phyloP scores from a whole-genome alignment of 2,797 vertebrate genomes.

The Gallinago stenura region DNA sequence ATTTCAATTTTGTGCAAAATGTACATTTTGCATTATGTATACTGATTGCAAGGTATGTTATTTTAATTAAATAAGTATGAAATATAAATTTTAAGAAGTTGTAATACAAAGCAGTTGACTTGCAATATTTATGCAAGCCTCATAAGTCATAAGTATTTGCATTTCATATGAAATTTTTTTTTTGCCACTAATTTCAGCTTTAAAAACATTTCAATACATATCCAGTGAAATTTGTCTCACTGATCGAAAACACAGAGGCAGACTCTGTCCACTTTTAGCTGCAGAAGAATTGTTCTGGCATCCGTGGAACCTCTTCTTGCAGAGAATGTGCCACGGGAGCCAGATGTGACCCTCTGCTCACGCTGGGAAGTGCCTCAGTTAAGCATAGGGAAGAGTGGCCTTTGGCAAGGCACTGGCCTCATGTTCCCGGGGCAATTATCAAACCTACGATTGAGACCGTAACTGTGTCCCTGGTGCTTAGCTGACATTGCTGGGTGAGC shows the following conservation, averaged over 20 bases:
- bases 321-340: background rate
- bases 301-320: background rate
- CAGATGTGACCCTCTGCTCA: background rate
- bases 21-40: background rate
- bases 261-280: background rate
- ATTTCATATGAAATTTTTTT: background rate
- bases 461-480: background rate
- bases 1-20: background rate
- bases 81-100: background rate
- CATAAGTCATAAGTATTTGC: background rate
- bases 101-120: background rate
- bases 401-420: background rate
- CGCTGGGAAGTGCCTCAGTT: background rate
- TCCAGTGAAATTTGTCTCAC: background rate
- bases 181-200: background rate
- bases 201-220: background rate
- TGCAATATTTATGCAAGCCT: background rate
- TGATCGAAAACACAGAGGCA: background rate
- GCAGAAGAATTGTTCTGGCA: background rate
- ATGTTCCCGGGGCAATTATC: background rate
- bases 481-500: background rate
- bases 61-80: slow-evolving; percentile 14
- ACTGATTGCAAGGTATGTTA: background rate
- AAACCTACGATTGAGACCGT: background rate
- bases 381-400: background rate